Evolutionary conservation across 2,888 invertebrate genomes (phyloP), one percentile per base, ranked within the genome.

Genomic region (Panopea generosa): DNA sequence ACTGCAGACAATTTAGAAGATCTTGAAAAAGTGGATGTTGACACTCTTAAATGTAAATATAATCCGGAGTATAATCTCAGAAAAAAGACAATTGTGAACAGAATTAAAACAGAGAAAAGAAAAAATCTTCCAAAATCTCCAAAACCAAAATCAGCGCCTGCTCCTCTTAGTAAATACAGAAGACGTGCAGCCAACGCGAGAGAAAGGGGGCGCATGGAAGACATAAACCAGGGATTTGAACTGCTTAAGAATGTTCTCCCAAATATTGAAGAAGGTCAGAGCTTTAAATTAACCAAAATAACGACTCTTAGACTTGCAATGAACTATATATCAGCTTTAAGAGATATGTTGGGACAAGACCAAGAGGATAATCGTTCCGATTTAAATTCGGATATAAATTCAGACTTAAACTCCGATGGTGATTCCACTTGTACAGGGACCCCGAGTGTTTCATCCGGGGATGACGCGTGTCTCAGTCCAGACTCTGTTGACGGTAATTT

Each of bases 201-300:
- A 33, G 97, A 98, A 90, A 93, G 97, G 38, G 96, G 95, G 83
- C 94, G 97, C 67, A 97, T 97, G 97, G 94, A 96, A 57, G 97
- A 97, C 91, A 97, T 98, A 86, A 98, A 98, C 93, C 94, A 95
- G 74, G 97, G 97, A 0, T 98, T 97, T 92, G 97, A 97, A 90
- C 94, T 95, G 1, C 94, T 98, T 9, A 94, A 97, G 26, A 94
- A 95, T 18, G 96, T 96, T 26, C 95, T 98, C 14, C 97, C 97
- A 0, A 88, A 91, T 72, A 87, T 92, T 55, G 85, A 84, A 53
- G 82, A 81, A 38, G 76, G 80, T 9, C 69, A 65, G 3, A 73
- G 73, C 33, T 74, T 75, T 92, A 89, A 90, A 76, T 93, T 97
- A 80, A 97, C 97, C 56, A 97, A 97, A 93, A 97, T 97, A 86